Conservation (phyloP, 1,140 invertebrate genomes). For the Idris sp. region DNA sequence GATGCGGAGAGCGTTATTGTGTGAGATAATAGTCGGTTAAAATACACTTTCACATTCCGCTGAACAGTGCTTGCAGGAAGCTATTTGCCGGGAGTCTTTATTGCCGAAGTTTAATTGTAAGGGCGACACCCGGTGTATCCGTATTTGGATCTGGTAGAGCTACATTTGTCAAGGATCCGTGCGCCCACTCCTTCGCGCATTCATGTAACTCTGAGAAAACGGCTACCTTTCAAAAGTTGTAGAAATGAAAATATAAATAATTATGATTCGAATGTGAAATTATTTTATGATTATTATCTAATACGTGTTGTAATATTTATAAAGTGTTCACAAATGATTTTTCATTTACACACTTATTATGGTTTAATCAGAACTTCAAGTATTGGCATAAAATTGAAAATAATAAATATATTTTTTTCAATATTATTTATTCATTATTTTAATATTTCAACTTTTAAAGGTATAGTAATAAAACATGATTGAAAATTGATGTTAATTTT, state of each 20-base stretch:
- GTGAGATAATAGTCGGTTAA: slow-evolving; percentile 49
- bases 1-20: slow-evolving; percentile 59
- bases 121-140: slow-evolving; percentile 62
- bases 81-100: slow-evolving; percentile 69
- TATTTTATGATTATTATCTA: slow-evolving; percentile 19
- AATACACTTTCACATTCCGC: slow-evolving; percentile 71
- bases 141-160: slow-evolving; percentile 65
- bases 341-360: too few relatives aligned
- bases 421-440: too few relatives aligned
- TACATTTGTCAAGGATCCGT: slow-evolving; percentile 66
- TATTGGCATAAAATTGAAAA: too few relatives aligned
- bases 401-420: too few relatives aligned
- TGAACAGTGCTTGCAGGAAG: slow-evolving; percentile 62
- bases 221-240: slow-evolving; percentile 28
- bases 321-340: too few relatives aligned
- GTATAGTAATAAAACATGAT: too few relatives aligned
- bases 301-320: neutral
- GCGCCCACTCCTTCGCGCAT: slow-evolving; percentile 52
- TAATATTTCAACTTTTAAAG: too few relatives aligned
- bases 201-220: slow-evolving; percentile 28
- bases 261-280: slow-evolving; percentile 22
- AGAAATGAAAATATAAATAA: slow-evolving; percentile 32
- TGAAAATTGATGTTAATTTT: too few relatives aligned
- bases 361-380: too few relatives aligned
- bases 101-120: slow-evolving; percentile 70